Base-by-base conservation (phyloP, 2,113 vertebrate genomes). In the Chloroceryle aenea region DNA sequence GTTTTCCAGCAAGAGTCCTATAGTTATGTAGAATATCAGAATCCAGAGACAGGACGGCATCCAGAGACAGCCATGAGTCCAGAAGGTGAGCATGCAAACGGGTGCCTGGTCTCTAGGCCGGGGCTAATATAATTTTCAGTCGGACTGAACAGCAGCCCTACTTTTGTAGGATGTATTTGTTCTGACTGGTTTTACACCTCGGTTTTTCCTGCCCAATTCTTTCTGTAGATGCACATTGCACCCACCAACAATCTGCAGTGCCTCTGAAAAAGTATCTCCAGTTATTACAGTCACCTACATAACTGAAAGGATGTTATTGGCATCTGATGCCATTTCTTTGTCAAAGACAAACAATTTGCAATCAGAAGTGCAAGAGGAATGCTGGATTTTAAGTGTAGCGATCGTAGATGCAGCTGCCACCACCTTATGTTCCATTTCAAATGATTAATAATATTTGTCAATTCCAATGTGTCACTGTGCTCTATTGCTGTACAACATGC, bases 391-490 rank as follows among this genome's bases (percentile, higher is more conserved):
- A 89, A 97, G 85, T 48, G 80, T 62, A 80, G 75, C 38, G 56
- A 94, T 96, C 96, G 93, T 5, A n/a, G 81, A 94, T 63, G 77
- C 97, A 98, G 96, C 96, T 98, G 98, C 84, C 97, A 89, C 56
- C 52, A 67, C 97, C 98, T 97, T 98, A 97, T 98, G 97, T 90
- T 98, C 92, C 23, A 26, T 95, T 96, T 94, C 69, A 62, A 97
- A 97, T 96, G 94, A 98, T 97, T 98, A 97, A 98, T 97, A 98
- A 95, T 97, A 96, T 97, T 97, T 98, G 96, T 94, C 96, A 97
- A 86, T 96, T 97, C 97, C 19, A 50, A 76, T 83, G 81, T 93
- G 92, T 90, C 92, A 78, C 74, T 95, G 91, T 84, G 82, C 75
- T 95, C 92, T 85, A 62, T 85, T 95, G 85, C 93, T 95, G 91